phyloP scores from a whole-genome alignment of 1,140 invertebrate species.

The Meloidogyne exigua region DNA sequence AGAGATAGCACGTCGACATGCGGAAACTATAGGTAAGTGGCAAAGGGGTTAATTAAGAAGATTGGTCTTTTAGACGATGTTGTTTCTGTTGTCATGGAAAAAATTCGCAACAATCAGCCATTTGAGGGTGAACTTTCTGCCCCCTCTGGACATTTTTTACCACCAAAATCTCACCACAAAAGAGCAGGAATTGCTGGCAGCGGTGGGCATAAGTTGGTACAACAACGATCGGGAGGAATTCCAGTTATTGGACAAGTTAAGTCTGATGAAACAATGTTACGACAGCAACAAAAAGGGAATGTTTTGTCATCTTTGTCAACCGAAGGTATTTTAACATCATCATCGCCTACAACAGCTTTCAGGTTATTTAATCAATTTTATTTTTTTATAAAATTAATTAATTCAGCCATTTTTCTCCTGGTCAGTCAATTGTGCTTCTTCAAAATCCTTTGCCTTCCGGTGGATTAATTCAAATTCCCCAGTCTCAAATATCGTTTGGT shows the following conservation, averaged over 20 bases:
- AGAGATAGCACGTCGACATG: slow-evolving; percentile 17
- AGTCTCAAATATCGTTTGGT: not conserved
- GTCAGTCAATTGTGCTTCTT: slow-evolving; percentile 8
- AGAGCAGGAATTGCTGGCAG: not conserved
- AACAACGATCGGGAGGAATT: not conserved
- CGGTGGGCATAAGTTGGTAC: not conserved
- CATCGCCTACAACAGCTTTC: slow-evolving; percentile 7
- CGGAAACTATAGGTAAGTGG: slow-evolving; percentile 19
- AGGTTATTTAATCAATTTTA: not conserved
- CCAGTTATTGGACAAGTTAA: not conserved
- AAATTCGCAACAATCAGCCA: slow-evolving; percentile 42
- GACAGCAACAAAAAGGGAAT: not conserved
- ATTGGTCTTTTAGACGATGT: slow-evolving; percentile 22
- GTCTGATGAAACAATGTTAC: not conserved
- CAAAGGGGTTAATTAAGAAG: not conserved
- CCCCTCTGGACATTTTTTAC: not conserved
- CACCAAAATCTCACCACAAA: not conserved
- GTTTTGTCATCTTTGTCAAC: not conserved
- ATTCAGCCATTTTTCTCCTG: slow-evolving; percentile 9
- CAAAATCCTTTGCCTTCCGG: not conserved
- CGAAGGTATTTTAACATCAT: not conserved
- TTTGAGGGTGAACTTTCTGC: slow-evolving; percentile 39
- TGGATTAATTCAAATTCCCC: not conserved
- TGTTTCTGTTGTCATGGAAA: slow-evolving; percentile 40
- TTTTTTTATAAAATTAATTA: not conserved